Base-by-base conservation (phyloP, 2,797 vertebrate species). In the Craterocephalus amniculus region DNA sequence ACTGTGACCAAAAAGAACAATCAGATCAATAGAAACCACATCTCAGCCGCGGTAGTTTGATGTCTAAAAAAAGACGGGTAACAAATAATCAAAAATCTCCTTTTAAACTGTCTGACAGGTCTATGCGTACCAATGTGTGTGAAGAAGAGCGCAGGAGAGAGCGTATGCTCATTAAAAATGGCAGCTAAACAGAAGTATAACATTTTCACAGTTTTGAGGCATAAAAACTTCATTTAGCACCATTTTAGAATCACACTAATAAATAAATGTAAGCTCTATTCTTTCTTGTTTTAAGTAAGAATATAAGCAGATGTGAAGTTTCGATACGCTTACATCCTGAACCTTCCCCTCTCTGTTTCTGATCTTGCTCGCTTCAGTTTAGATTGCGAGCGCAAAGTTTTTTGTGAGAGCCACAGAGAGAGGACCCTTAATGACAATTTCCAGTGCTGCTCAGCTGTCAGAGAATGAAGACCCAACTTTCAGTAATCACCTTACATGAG, bases 21-120 rank as follows among this genome's bases (percentile, higher is more conserved):
- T 5, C 29, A 78, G 84, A 89, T 91, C 89, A 91, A 91, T 87
- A 68, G 84, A 82, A 83, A 71, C 56, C 85, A 84, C 89, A 84
- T 88, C 79, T 85, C 83, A 81, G 70, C 80, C 43, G 80, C 84
- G 61, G 79, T 54, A 86, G 86, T 89, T 92, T 92, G 91, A 91
- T 90, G 90, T 91, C 87, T 91, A 91, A 91, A 91, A 91, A 91
- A 85, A 91, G 88, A 83, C 45, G 83, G 59, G 78, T 70, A 84
- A 73, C 80, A 81, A 91, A 91, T 83, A 89, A 83, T 85, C 83
- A 81, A 85, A 89, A 79, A 83, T 82, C 70, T 83, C 60, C 66
- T 79, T 83, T 87, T 87, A 83, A 87, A 88, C 78, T 54, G 75
- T 80, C 74, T 90, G 90, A 91, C 91, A 90, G 90, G 83, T 89